Evolutionary conservation across 2,797 vertebrate species (phyloP), one percentile per base, ranked within the genome.

Genomic region (Gallinago nigripennis): DNA sequence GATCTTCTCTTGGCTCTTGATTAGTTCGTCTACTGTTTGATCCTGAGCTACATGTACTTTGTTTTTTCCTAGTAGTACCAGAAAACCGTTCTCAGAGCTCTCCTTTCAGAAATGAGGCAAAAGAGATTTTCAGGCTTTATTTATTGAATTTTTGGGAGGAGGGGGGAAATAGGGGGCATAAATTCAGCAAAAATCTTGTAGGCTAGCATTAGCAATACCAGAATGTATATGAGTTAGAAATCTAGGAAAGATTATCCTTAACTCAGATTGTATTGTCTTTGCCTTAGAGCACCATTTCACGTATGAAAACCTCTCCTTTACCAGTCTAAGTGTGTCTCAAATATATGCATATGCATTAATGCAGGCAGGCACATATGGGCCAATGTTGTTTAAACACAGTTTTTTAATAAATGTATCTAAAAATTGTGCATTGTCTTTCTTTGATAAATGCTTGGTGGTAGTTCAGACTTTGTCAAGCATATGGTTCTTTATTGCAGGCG

Each of bases 381-480:
- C 4, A 28, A 39, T 78, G 30, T 80, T 45, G 20, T 92, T 83
- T 89, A 79, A 90, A 30, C 39, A 28, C 20, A 41, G 5, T 58
- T 39, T 50, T 58, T 10, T 73, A 82, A 88, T 51, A 11, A 71
- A 41, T 46, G 15, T 33, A 57, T 51, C 33, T 80, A 50, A 71
- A 91, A 56, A 31, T 0, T 8, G 8, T 86, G 17, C n/a, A 9
- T 91, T 93, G 51, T 73, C 31, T 82, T 82, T 73, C 66, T 81
- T 46, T 61, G 51, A 21, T 86, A 57, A 91, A 86, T 71, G 8
- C 51, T 80, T 69, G 35, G 27, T 94, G 86, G 58, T 82, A 43
- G 80, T 83, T 92, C 66, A 50, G 43, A 37, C 31, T 86, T 94
- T 51, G 57, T 86, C 88, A 72, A 82, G 53, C 81, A 87, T 95